phyloP scores from a whole-genome alignment of 2,113 vertebrate genomes.

The Chionis minor region DNA sequence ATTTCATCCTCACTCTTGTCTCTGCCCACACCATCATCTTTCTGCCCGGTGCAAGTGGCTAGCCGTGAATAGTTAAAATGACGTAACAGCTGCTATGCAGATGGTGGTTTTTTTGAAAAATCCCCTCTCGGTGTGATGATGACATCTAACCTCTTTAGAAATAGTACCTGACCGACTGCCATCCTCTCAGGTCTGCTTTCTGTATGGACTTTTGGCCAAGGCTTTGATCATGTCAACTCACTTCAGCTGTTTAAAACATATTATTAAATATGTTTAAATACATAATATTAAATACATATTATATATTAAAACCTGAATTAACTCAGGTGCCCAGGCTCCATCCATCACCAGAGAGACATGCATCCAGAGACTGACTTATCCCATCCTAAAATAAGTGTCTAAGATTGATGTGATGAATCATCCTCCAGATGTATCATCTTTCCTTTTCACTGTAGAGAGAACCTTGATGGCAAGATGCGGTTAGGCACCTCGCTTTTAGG shows the following conservation, averaged over 20 bases:
- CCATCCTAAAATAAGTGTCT: not conserved
- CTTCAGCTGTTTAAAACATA: not conserved
- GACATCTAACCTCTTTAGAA: not conserved
- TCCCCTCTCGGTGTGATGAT: not conserved
- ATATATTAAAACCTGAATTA: too few relatives aligned
- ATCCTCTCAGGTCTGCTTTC: not conserved
- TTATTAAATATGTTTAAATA: too few relatives aligned
- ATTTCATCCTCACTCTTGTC: not conserved
- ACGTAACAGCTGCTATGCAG: constrained; percentile 27
- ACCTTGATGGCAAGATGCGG: not conserved
- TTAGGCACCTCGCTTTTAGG: fast-evolving
- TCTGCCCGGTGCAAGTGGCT: not conserved
- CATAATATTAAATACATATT: too few relatives aligned
- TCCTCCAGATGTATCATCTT: not conserved
- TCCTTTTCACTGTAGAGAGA: not conserved
- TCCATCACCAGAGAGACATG: not conserved
- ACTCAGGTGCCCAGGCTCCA: not conserved
- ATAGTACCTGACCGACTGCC: not conserved
- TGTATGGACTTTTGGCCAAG: not conserved
- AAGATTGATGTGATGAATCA: not conserved
- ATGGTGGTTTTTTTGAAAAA: not conserved
- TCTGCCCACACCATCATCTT: not conserved
- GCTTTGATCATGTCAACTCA: not conserved
- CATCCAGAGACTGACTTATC: not conserved
- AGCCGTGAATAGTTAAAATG: not conserved